Conservation (phyloP, 2,113 vertebrate species). For the Oncorhynchus tshawytscha region DNA sequence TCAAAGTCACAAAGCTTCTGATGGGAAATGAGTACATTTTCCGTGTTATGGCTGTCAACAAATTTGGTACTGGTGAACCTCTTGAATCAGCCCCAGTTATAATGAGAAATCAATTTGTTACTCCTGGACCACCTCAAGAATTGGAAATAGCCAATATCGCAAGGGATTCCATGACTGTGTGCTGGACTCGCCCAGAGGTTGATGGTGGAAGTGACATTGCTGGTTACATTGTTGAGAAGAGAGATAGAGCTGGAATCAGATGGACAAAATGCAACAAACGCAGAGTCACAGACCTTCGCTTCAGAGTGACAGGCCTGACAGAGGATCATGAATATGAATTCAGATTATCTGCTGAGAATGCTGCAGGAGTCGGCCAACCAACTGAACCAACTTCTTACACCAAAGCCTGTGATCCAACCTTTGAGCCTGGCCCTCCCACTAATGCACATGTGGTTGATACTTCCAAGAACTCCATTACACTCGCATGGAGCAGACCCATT, state of each 20-base stretch:
- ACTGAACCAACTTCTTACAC: conserved; percentile 84
- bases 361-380: conserved; percentile 88
- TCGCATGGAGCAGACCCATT: conserved; percentile 93
- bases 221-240: conserved; percentile 93
- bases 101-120: conserved; percentile 94
- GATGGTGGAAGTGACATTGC: conserved; percentile 93
- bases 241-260: conserved; percentile 92
- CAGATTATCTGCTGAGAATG: conserved; percentile 94
- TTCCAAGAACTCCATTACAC: conserved; percentile 82
- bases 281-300: conserved; percentile 90
- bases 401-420: conserved; percentile 93
- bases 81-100: conserved; percentile 90
- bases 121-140: conserved; percentile 84
- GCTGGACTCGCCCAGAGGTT: conserved; percentile 89
- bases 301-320: conserved; percentile 91
- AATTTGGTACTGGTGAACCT: conserved; percentile 91
- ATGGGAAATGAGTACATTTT: conserved; percentile 98
- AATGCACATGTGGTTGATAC: conserved; percentile 85
- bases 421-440: conserved; percentile 91
- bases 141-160: conserved; percentile 92
- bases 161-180: conserved; percentile 96
- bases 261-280: conserved; percentile 99
- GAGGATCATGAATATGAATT: conserved; percentile 99
- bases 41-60: conserved; percentile 96
- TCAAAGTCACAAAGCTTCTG: conserved; percentile 94